phyloP scores from a whole-genome alignment of 2,888 invertebrate genomes.

The Malachius bipustulatus region DNA sequence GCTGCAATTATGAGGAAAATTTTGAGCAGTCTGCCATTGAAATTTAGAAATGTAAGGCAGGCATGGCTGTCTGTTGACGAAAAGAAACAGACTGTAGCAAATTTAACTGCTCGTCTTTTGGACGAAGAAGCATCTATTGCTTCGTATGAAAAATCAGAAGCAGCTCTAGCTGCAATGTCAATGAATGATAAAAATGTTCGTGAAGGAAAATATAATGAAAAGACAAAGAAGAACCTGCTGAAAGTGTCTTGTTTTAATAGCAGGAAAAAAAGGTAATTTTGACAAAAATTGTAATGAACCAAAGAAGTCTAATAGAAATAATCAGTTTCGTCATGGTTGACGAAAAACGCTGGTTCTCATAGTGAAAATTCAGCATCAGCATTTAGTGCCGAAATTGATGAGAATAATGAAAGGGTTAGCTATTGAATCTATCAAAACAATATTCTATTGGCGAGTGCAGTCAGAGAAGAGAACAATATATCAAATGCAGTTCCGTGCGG shows the following conservation, averaged over 20 bases:
- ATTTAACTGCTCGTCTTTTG: conserved; percentile 14
- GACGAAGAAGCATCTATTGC: conserved; percentile 12
- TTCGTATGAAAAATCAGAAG: conserved; percentile 6
- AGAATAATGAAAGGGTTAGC: background rate
- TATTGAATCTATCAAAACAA: background rate
- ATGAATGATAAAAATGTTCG: background rate
- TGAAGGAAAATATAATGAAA: background rate
- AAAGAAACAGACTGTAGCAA: conserved; percentile 12
- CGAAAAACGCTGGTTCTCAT: background rate
- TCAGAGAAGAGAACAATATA: background rate
- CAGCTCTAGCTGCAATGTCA: conserved; percentile 2
- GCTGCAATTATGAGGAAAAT: conserved; percentile 21
- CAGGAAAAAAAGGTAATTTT: conserved; percentile 7
- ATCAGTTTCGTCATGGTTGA: background rate
- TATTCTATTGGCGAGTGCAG: background rate
- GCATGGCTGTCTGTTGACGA: conserved; percentile 13
- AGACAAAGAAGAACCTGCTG: background rate
- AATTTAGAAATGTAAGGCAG: conserved; percentile 13
- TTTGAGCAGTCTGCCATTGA: conserved; percentile 13
- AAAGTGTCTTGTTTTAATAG: conserved; percentile 9
- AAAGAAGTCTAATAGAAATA: background rate
- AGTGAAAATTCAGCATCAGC: background rate
- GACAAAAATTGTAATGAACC: background rate
- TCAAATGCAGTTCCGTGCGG: background rate
- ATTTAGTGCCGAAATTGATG: background rate